These are phyloP conservation scores for Picathartes gymnocephalus DNA, from an alignment of 2,113 vertebrate genomes.

Conservation along the genomic window DNA sequence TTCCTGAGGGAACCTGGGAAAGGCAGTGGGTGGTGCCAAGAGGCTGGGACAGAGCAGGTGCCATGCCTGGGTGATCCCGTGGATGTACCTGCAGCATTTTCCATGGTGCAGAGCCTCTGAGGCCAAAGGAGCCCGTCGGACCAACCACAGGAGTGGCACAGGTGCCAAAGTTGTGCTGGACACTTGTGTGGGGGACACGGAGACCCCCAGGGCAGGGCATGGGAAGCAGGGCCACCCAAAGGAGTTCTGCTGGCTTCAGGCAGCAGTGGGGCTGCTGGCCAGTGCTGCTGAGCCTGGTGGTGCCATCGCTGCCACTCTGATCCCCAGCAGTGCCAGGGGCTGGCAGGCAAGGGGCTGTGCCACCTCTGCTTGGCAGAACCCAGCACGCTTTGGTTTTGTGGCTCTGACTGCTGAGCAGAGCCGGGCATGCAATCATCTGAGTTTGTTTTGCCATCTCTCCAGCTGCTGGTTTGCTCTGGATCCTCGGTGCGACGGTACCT, in stretches of 20 bases:
- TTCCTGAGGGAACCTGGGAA: neutral
- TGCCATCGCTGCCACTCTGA: neutral
- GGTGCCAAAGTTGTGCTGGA: rapidly evolving
- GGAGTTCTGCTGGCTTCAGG: neutral
- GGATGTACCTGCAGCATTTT: neutral
- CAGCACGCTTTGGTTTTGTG: rapidly evolving
- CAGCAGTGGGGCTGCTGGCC: neutral
- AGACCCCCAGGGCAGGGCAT: rapidly evolving
- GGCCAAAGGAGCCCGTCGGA: rapidly evolving
- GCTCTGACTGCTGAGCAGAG: neutral
- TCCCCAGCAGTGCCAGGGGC: rapidly evolving
- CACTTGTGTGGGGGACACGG: rapidly evolving
- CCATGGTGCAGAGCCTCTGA: neutral
- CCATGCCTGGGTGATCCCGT: rapidly evolving
- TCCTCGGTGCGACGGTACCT: neutral
- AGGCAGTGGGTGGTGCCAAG: rapidly evolving
- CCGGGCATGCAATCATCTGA: rapidly evolving
- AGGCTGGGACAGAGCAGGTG: no score
- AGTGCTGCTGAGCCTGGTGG: neutral
- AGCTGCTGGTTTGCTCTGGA: neutral
- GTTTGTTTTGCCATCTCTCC: neutral
- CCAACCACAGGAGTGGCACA: rapidly evolving
- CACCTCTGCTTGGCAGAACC: neutral
- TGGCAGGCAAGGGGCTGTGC: neutral
- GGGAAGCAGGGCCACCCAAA: neutral